Percentiles rank a stretch among this genome's conserved stretches.
These are phyloP conservation scores for Catajapyx aquilonaris DNA, from an alignment of 1,140 invertebrate species.

Conservation along the genomic window DNA sequence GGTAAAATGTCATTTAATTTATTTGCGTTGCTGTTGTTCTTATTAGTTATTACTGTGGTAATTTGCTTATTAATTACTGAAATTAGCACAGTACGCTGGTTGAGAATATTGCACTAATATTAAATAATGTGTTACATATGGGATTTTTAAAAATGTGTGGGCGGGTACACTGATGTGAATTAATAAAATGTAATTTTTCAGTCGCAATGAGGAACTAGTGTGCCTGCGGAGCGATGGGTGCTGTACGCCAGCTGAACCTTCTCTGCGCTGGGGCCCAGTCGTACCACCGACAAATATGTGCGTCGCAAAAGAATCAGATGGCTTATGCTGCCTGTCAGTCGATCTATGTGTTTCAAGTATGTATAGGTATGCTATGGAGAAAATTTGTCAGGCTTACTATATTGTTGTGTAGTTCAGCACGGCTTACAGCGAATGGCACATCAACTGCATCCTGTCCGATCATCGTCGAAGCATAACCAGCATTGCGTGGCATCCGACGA, in stretches of 20 bases:
- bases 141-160: too few relatives aligned
- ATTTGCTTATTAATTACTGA: too few relatives aligned
- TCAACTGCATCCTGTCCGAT: constrained; percentile 25
- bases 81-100: too few relatives aligned
- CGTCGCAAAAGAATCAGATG: constrained; percentile 20
- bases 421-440: constrained; percentile 18
- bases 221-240: constrained; percentile 9
- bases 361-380: too few relatives aligned
- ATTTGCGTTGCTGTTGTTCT: too few relatives aligned
- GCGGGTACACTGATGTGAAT: too few relatives aligned
- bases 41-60: too few relatives aligned
- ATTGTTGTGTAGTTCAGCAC: constrained; percentile 37
- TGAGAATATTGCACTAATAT: too few relatives aligned
- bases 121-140: too few relatives aligned
- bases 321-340: constrained; percentile 27
- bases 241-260: constrained; percentile 13
- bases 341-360: constrained; percentile 26
- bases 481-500: constrained; percentile 19
- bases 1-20: too few relatives aligned
- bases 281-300: constrained; percentile 24
- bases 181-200: too few relatives aligned
- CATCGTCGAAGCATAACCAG: constrained; percentile 26
- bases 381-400: constrained; percentile 18
- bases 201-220: too few relatives aligned
- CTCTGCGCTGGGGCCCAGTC: constrained; percentile 20